Percentiles rank a stretch among this genome's conserved stretches.
Conservation (phyloP, 1,140 invertebrate genomes). For the Penaeus japonicus region DNA sequence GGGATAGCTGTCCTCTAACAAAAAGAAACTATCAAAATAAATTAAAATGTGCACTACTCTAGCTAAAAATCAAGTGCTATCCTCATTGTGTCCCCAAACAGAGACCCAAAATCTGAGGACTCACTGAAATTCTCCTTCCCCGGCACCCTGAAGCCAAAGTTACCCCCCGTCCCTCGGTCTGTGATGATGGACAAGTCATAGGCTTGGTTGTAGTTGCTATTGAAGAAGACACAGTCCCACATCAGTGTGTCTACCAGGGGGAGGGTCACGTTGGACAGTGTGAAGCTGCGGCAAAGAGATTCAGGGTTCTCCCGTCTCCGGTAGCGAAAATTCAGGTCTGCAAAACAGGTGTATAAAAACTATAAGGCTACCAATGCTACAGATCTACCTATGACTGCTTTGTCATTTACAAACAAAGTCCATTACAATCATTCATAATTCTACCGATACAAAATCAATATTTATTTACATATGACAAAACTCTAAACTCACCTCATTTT, state of each 20-base stretch:
- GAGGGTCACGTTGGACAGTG: not conserved
- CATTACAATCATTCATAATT: no score
- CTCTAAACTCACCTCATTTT: no score
- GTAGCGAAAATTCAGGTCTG: not conserved
- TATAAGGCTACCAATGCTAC: no score
- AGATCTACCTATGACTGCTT: no score
- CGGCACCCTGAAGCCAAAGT: not conserved
- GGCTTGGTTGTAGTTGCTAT: not conserved
- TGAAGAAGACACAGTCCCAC: not conserved
- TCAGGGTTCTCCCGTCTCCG: not conserved
- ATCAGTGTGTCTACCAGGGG: not conserved
- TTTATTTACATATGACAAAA: no score
- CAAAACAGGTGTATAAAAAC: not conserved
- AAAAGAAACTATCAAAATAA: not conserved
- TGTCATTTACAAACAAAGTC: no score
- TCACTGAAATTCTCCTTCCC: not conserved
- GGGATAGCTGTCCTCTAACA: no score
- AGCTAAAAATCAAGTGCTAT: no score
- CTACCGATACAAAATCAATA: no score
- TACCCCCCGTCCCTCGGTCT: not conserved
- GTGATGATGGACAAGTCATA: not conserved
- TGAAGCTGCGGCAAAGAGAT: not conserved
- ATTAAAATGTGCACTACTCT: no score
- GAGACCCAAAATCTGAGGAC: not conserved
- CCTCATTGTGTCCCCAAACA: no score